Base-by-base conservation (phyloP, 1,140 invertebrate species). In the Diorhabda elongata region DNA sequence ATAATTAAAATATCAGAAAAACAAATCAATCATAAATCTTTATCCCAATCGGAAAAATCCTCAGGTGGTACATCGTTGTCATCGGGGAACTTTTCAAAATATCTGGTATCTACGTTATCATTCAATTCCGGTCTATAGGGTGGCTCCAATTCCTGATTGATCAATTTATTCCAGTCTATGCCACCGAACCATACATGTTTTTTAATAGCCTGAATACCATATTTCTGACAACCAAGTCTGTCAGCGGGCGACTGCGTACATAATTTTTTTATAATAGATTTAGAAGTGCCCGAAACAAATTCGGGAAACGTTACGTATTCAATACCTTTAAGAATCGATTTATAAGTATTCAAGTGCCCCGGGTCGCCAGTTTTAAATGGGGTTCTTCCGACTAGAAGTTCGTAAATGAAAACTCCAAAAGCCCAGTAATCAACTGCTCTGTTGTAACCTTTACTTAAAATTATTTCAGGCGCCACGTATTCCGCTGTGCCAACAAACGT, bases 401-500 rank as follows among this genome's bases (percentile, higher is more conserved):
- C 97, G 80, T 92, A 96, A 71, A 96, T 91, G 1, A 98, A 86
- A 57, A 98, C 93, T 0, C 97, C 97, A 45, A 97, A 82, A 0
- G 95, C 93, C 97, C 97, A 98, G 79, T 95, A 97, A 83, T 98
- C 97, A 0, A 94, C 95, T 5, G 93, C 89, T 69, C 91, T 90
- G 79, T 97, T 94, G 77, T 98, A 95, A 8, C 95, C 95, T 80
- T 91, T 87, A 80, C 93, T 97, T n/a, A 96, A 82, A 60, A 98
- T 96, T 61, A 98, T 92, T 86, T 98, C 96, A 0, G 96, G 96
- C 3, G 96, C 93, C 7, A 93, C 90, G 74, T 95, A 95, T 79
- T 94, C 92, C 0, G 94, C 94, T 2, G 94, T 99, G 2, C 97
- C 97, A 75, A 97, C 98, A 84, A 99, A 99, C 2, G 97, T 99